These are phyloP conservation scores for Drosophila lini DNA, from an alignment of 1,140 invertebrate species.

Conservation along the genomic window DNA sequence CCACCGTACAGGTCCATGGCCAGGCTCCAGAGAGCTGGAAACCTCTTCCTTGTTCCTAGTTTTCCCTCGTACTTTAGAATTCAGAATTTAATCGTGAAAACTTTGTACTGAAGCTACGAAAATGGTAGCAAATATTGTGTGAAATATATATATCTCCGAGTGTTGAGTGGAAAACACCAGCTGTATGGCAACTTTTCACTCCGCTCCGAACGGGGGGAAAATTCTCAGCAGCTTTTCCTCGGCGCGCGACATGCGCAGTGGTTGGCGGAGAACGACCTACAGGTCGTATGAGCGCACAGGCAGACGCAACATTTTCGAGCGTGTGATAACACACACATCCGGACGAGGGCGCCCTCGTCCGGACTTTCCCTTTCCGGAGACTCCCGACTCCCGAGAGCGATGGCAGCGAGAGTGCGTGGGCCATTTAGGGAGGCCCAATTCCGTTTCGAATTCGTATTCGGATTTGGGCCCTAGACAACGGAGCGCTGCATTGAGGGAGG, in stretches of 20 bases:
- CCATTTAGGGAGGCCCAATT: constrained; percentile 28
- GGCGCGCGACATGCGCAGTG: constrained; percentile 53
- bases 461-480: constrained; percentile 67
- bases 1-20: constrained; percentile 50
- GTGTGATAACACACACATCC: constrained; percentile 71
- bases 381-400: constrained; percentile 8
- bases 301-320: constrained; percentile 75
- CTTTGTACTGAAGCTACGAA: background rate
- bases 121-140: background rate
- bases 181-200: constrained; percentile 56
- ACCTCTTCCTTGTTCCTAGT: background rate
- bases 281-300: constrained; percentile 67
- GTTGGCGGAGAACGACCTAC: constrained; percentile 44
- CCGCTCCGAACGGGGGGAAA: constrained; percentile 35
- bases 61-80: background rate
- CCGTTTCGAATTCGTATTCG: background rate
- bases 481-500: constrained; percentile 73
- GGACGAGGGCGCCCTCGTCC: constrained; percentile 1
- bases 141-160: background rate
- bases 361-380: constrained; percentile 67
- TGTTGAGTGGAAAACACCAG: constrained; percentile 13
- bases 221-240: constrained; percentile 61
- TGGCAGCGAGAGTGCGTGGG: constrained; percentile 33
- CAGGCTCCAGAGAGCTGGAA: background rate
- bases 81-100: background rate